Percentiles rank a stretch among this genome's conserved stretches.
phyloP scores from a whole-genome alignment of 2,113 vertebrate species.

The Carlito syrichta region DNA sequence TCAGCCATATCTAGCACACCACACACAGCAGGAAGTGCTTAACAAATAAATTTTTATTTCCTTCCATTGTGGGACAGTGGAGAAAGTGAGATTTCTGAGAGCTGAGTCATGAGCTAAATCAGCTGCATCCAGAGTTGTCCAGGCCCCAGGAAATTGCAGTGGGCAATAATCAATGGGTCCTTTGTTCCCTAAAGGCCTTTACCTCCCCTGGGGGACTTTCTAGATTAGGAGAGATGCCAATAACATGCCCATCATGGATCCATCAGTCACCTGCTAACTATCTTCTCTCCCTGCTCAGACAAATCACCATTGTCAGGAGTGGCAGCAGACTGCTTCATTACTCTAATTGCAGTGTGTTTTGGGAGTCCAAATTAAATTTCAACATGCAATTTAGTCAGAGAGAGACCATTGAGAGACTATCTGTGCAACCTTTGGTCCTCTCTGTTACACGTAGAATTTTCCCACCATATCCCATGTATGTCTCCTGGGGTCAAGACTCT shows the following conservation, averaged over 20 bases:
- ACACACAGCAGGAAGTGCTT: no score
- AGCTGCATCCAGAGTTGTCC: not conserved
- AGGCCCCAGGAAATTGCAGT: not conserved
- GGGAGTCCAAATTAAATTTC: constrained; percentile 60
- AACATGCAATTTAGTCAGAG: constrained; percentile 44
- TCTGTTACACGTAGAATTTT: not conserved
- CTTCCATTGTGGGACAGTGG: not conserved
- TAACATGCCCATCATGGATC: fast-evolving
- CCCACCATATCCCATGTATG: not conserved
- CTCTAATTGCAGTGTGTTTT: constrained; percentile 57
- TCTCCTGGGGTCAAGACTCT: not conserved
- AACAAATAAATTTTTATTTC: not conserved
- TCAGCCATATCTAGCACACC: no score
- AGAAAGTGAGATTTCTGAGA: not conserved
- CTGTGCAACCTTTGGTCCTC: not conserved
- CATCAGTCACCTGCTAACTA: constrained; percentile 2
- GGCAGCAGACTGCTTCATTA: constrained; percentile 33
- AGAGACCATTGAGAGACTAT: not conserved
- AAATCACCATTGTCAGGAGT: constrained; percentile 46
- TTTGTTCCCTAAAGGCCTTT: no score
- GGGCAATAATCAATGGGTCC: not conserved
- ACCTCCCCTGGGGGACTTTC: not conserved
- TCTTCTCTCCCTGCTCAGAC: constrained; percentile 35
- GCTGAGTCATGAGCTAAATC: fast-evolving
- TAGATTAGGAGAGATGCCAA: not conserved